Evolutionary conservation across 2,113 vertebrate species (phyloP).

Genomic region (Protomyctophum bolini): DNA sequence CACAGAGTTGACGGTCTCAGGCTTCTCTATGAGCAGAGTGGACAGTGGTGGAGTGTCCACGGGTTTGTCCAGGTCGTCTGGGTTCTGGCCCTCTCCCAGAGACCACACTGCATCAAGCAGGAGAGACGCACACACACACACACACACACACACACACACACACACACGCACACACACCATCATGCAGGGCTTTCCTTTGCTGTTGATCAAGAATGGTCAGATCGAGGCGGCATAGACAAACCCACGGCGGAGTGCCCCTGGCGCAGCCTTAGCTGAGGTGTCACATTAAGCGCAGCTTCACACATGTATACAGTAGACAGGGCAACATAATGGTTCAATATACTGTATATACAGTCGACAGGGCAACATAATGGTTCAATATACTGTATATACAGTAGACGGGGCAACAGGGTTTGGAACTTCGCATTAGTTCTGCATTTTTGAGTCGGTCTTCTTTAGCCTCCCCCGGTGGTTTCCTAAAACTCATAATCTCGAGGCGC

Average conservation of each 20-base stretch:
- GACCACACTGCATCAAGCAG: conserved; percentile 85
- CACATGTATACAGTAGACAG: not conserved
- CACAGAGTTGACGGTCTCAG: conserved; percentile 82
- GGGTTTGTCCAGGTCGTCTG: conserved; percentile 88
- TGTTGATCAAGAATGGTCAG: too few species aligned
- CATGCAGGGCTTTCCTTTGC: conserved; percentile 17
- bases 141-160: conserved; percentile 14
- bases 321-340: not conserved
- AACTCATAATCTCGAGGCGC: too few species aligned
- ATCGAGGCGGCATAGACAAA: too few species aligned
- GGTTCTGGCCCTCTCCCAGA: conserved; percentile 84
- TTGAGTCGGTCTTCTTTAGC: conserved; percentile 28
- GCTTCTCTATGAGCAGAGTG: conserved; percentile 88
- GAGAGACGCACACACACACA: conserved; percentile 43
- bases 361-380: not conserved
- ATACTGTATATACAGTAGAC: too few species aligned
- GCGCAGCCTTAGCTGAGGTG: too few species aligned
- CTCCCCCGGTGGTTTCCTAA: not conserved
- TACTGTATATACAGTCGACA: too few species aligned
- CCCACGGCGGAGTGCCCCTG: too few species aligned
- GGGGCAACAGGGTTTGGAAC: not conserved
- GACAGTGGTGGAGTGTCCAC: conserved; percentile 82
- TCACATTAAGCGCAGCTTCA: too few species aligned
- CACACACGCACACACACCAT: conserved; percentile 21
- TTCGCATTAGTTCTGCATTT: not conserved